Evolutionary conservation across 2,888 invertebrate genomes (phyloP).

Genomic region (Crossocerus cetratus): DNA sequence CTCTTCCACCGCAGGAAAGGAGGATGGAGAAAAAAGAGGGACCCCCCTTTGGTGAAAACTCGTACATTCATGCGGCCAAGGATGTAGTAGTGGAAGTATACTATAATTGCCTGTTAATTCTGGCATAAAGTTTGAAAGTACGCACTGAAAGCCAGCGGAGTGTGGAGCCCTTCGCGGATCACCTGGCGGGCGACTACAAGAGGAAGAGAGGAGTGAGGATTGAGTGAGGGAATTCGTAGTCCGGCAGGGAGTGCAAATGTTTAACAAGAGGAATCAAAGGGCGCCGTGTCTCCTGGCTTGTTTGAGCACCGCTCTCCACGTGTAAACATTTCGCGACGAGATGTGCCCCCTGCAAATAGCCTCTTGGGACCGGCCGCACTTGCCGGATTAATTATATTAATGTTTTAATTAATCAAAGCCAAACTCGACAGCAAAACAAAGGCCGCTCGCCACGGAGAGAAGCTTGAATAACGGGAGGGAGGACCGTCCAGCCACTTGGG

Average conservation of each 20-base stretch:
- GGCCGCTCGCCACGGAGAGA: not conserved
- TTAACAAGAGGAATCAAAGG: conserved; percentile 44
- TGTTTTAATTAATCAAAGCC: conserved; percentile 49
- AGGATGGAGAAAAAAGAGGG: not conserved
- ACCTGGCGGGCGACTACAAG: not conserved
- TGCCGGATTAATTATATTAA: conserved; percentile 47
- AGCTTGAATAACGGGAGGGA: not conserved
- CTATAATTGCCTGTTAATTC: conserved; percentile 11
- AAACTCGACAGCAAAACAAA: conserved; percentile 15
- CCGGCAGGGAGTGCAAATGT: conserved; percentile 27
- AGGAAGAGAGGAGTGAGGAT: not conserved
- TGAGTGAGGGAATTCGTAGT: not conserved
- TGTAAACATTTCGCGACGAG: conserved; percentile 35
- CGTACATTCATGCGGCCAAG: not conserved
- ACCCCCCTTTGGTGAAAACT: not conserved
- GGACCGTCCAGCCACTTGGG: not conserved
- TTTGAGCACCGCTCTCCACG: conserved; percentile 31
- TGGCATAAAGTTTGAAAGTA: conserved; percentile 15
- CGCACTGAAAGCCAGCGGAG: not conserved
- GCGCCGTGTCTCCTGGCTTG: conserved; percentile 35
- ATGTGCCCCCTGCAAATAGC: not conserved
- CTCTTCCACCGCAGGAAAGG: not conserved
- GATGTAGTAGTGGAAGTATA: too few relatives aligned
- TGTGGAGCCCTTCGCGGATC: too few relatives aligned
- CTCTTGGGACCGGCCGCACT: not conserved